Evolutionary conservation across 2,797 vertebrate genomes (phyloP).

Genomic region (Argyrosomus regius): DNA sequence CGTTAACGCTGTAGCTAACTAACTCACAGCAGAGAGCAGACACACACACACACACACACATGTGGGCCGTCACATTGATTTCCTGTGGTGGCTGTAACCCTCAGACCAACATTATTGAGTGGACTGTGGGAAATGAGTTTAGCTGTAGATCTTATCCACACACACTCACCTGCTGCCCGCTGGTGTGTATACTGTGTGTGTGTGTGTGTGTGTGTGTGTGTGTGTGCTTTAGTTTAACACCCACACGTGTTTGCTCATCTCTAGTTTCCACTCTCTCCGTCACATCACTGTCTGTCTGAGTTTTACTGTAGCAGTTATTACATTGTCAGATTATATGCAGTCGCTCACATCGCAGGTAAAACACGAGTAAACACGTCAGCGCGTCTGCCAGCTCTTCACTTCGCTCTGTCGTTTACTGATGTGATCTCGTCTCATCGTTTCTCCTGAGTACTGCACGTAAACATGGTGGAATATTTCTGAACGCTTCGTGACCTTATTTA

Average conservation of each 20-base stretch:
- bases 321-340: background rate
- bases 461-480: background rate
- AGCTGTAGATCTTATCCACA: constrained; percentile 48
- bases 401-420: background rate
- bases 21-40: background rate
- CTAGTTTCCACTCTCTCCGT: constrained; percentile 13
- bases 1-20: background rate
- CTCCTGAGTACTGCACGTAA: background rate
- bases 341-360: background rate
- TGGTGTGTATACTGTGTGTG: background rate
- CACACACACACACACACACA: constrained; percentile 15
- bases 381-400: background rate
- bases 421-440: background rate
- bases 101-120: constrained; percentile 48
- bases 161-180: constrained; percentile 12
- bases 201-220: constrained; percentile 20
- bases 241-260: constrained; percentile 29
- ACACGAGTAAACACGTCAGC: background rate
- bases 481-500: too few species aligned
- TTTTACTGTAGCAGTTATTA: constrained; percentile 26
- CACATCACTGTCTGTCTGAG: background rate
- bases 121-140: constrained; percentile 52
- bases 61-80: constrained; percentile 37
- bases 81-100: constrained; percentile 50
- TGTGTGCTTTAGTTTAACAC: constrained; percentile 7